A percentile compares a stretch with the other conserved stretches of the same genome.
These are phyloP conservation scores for Pseudopleuronectes americanus DNA, from an alignment of 2,797 vertebrate species.

Conservation along the genomic window DNA sequence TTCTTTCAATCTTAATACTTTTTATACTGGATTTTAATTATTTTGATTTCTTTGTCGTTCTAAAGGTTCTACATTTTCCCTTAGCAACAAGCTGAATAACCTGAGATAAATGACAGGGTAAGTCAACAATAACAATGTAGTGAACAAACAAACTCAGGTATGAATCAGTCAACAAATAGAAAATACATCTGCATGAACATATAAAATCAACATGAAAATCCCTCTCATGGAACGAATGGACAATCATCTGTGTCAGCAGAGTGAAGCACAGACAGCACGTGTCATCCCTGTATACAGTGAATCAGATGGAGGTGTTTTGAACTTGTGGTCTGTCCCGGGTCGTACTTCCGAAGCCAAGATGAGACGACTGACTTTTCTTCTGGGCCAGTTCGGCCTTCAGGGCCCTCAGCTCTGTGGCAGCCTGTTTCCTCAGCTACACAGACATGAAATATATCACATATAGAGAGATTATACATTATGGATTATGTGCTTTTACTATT, in stretches of 20 bases:
- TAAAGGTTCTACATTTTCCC: no score
- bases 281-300: background rate
- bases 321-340: slow-evolving; percentile 14
- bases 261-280: background rate
- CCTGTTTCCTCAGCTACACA: slow-evolving; percentile 90
- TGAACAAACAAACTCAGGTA: background rate
- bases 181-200: background rate
- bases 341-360: slow-evolving; percentile 49
- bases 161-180: no score
- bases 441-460: no score
- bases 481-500: background rate
- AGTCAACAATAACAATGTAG: no score
- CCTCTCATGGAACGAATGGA: background rate
- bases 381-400: slow-evolving; percentile 89
- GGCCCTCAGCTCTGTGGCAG: slow-evolving; percentile 84
- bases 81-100: background rate
- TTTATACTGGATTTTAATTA: no score
- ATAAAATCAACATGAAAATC: background rate
- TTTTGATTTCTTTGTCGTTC: no score
- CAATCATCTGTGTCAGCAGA: background rate
- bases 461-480: no score
- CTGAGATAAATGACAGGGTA: background rate
- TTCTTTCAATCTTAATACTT: no score
- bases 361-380: slow-evolving; percentile 86
- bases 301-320: slow-evolving; percentile 44